Evolutionary conservation across 2,113 vertebrate species (phyloP).

Genomic region (Colaptes auratus): DNA sequence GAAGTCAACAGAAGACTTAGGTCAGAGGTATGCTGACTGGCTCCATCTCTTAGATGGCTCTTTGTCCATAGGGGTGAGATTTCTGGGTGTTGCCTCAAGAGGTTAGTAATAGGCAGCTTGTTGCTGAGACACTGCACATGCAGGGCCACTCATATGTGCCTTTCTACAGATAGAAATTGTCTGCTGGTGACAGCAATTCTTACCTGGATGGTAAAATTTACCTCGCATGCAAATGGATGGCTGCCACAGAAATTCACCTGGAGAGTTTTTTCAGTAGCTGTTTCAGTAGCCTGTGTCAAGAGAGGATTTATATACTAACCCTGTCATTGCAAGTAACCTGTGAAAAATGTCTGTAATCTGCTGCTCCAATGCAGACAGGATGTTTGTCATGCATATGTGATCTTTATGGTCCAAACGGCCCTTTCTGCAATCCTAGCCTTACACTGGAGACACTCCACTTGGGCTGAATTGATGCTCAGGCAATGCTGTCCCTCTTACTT

Average conservation of each 20-base stretch:
- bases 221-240: not conserved
- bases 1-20: not conserved
- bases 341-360: not conserved
- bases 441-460: not conserved
- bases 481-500: not conserved
- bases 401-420: not conserved
- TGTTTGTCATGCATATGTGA: fast-evolving
- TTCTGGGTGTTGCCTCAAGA: not conserved
- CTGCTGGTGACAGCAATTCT: not conserved
- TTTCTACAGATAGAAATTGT: not conserved
- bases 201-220: not conserved
- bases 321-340: not conserved
- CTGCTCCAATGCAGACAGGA: not conserved
- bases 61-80: not conserved
- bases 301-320: not conserved
- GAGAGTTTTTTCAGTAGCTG: not conserved
- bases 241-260: not conserved
- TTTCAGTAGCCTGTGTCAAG: not conserved
- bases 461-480: not conserved
- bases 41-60: not conserved
- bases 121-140: not conserved
- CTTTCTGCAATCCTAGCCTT: not conserved
- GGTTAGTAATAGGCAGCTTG: not conserved
- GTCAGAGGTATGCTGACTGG: not conserved
- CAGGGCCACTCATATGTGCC: too few relatives aligned